Evolutionary conservation across 2,113 vertebrate genomes (phyloP).

Genomic region (Chloebia gouldiae): DNA sequence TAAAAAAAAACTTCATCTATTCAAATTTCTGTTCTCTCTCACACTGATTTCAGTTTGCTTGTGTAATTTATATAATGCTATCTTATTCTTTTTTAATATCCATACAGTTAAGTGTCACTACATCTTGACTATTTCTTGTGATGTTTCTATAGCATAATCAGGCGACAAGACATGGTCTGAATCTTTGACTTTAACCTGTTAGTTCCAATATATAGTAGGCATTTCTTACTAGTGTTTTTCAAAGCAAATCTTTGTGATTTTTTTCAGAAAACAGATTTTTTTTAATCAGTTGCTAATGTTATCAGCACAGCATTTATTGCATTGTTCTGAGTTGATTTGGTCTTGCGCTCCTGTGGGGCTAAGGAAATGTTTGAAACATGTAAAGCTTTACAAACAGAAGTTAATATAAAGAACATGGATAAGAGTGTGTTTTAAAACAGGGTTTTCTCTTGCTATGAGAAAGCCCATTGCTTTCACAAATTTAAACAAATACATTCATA

Average conservation of each 20-base stretch:
- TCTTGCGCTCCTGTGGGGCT: neutral
- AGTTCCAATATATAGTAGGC: neutral
- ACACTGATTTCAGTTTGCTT: neutral
- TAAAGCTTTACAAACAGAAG: neutral
- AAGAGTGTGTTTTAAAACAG: neutral
- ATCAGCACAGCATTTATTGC: neutral
- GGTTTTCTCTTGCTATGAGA: neutral
- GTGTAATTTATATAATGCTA: neutral
- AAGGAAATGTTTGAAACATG: conserved; percentile 1
- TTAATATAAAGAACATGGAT: neutral
- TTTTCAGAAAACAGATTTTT: conserved; percentile 3
- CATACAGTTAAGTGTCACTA: neutral
- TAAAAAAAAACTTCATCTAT: neutral
- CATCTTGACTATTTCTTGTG: neutral
- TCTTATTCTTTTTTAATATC: neutral
- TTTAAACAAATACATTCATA: neutral
- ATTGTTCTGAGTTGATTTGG: neutral
- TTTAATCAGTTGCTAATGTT: neutral
- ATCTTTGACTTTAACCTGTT: neutral
- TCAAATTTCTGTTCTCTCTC: neutral
- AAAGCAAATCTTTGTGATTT: neutral
- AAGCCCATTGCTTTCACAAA: neutral
- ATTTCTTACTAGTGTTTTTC: neutral
- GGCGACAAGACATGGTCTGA: neutral
- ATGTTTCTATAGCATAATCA: neutral